A percentile compares a stretch with the other conserved stretches of the same genome.
Conservation (phyloP, 2,113 vertebrate genomes). For the Datnioides undecimradiatus region DNA sequence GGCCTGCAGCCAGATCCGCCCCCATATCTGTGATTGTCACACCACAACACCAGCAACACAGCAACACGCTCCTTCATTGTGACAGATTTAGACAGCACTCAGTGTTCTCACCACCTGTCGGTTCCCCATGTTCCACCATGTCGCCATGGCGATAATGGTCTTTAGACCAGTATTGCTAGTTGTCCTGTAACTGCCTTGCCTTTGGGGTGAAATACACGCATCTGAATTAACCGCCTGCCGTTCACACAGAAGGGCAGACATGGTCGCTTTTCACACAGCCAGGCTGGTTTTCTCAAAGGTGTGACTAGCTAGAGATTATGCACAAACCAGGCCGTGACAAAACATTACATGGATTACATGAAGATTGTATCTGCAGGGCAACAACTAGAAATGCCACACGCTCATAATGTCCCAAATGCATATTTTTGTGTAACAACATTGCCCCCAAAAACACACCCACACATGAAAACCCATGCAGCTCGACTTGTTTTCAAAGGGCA, state of each 20-base stretch:
- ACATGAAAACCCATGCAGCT: conserved; percentile 1
- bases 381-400: conserved; percentile 43
- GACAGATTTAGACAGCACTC: conserved; percentile 69
- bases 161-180: conserved; percentile 54
- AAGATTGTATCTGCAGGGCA: conserved; percentile 39
- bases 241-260: conserved; percentile 26
- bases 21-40: conserved; percentile 67
- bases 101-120: conserved; percentile 71
- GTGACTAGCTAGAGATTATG: conserved; percentile 53
- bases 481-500: conserved; percentile 30
- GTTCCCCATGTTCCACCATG: conserved; percentile 47
- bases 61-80: conserved; percentile 63
- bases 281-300: conserved; percentile 46
- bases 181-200: conserved; percentile 51
- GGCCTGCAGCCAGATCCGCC: conserved; percentile 71
- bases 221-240: conserved; percentile 38
- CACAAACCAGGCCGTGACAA: conserved; percentile 30
- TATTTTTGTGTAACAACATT: conserved; percentile 42
- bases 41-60: conserved; percentile 65
- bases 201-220: conserved; percentile 46
- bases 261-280: conserved; percentile 48
- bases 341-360: conserved; percentile 18
- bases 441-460: not conserved
- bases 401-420: conserved; percentile 32
- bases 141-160: conserved; percentile 56